Evolutionary conservation across 2,888 invertebrate genomes (phyloP).

Genomic region (Leptopterna dolabrata): DNA sequence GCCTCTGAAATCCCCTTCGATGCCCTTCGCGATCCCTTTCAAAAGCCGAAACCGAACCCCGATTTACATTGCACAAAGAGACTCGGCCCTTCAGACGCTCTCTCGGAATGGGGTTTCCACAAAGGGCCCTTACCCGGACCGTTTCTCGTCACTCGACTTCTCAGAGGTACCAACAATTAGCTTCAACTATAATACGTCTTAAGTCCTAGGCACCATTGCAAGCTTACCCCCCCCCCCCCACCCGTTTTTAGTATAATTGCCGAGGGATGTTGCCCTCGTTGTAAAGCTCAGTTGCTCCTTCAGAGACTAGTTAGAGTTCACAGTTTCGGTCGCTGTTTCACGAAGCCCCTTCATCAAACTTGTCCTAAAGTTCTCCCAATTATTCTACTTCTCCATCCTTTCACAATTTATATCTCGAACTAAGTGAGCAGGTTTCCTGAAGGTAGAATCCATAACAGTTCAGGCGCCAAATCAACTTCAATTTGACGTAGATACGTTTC

Average conservation of each 20-base stretch:
- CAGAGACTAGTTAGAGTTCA: not conserved
- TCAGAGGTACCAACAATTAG: too few relatives aligned
- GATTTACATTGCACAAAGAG: slow-evolving; percentile 2
- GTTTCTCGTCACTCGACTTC: too few relatives aligned
- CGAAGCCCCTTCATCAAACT: not conserved
- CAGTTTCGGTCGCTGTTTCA: not conserved
- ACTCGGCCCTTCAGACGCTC: not conserved
- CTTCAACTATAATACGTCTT: too few relatives aligned
- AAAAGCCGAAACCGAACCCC: not conserved
- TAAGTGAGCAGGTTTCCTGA: too few relatives aligned
- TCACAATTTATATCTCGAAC: too few relatives aligned
- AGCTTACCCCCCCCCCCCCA: not conserved
- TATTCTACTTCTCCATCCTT: too few relatives aligned
- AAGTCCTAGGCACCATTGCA: too few relatives aligned
- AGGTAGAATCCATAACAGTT: too few relatives aligned
- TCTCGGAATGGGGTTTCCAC: not conserved
- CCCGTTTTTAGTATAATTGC: not conserved
- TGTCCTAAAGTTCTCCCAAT: not conserved
- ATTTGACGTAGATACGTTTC: too few relatives aligned
- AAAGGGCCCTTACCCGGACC: too few relatives aligned
- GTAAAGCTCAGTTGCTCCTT: not conserved
- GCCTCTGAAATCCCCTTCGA: not conserved
- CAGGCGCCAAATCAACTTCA: too few relatives aligned
- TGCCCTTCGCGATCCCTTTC: not conserved
- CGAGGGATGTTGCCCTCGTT: not conserved